phyloP scores from a whole-genome alignment of 2,113 vertebrate species.

The Puffinus mauretanicus region DNA sequence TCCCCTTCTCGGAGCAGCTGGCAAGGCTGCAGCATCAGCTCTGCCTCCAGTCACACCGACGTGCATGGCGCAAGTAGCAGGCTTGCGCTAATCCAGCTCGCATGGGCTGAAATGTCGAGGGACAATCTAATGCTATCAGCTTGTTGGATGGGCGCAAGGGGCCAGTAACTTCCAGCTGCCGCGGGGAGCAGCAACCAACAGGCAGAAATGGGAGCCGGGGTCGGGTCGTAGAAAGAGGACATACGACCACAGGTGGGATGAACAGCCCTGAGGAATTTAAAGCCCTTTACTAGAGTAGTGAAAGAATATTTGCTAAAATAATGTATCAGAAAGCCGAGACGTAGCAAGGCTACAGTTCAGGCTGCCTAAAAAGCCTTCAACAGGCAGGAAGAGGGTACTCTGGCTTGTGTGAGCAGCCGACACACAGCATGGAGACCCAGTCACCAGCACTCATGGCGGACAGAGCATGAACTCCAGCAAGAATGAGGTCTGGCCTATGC shows the following conservation, averaged over 20 bases:
- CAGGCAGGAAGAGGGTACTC: not conserved
- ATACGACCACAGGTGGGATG: not conserved
- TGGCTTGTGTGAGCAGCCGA: not conserved
- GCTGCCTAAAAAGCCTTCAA: not conserved
- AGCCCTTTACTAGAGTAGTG: not conserved
- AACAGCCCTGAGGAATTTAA: not conserved
- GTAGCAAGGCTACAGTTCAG: not conserved
- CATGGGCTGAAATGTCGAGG: not conserved
- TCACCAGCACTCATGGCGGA: not conserved
- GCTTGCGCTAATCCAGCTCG: not conserved
- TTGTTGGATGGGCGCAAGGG: fast-evolving
- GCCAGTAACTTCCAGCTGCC: not conserved
- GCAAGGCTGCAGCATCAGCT: not conserved
- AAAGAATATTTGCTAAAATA: not conserved
- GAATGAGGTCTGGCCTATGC: not conserved
- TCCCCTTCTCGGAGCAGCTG: not conserved
- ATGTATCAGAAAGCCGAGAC: not conserved
- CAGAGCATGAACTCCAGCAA: not conserved
- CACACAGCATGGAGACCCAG: not conserved
- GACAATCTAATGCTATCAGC: no score
- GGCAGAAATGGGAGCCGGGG: not conserved
- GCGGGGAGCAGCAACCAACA: not conserved
- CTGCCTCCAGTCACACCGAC: fast-evolving
- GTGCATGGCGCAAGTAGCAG: no score
- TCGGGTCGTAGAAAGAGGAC: not conserved